Base-by-base conservation (phyloP, 2,888 invertebrate species). In the Antheraea assamensis region DNA sequence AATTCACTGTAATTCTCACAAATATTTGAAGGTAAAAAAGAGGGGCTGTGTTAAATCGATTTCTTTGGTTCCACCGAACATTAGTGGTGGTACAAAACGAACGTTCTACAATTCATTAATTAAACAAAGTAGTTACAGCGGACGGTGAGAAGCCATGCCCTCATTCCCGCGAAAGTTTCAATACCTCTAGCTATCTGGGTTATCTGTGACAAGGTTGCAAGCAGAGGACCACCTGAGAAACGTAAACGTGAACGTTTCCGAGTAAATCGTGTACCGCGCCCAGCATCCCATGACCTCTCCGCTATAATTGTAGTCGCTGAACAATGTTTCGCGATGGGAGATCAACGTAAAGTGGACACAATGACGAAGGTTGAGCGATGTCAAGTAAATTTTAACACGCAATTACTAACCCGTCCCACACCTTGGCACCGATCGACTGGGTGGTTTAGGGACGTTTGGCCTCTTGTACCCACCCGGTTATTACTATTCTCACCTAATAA, bases 321-420 rank as follows among this genome's bases (percentile, higher is more conserved):
- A 76, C 77, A 74, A 76, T 74, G 76, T 76, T 78, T 77, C 77
- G 78, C 79, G 77, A 77, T 76, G 78, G 79, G 81, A 82, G 89
- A 78, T 88, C 88, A 82, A 80, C 78, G 78, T 83, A 83, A 75
- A 80, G 79, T 85, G 88, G 87, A 78, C 80, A 78, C 80, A 80
- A 76, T 76, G 78, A 81, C 82, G 90, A 92, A 92, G 92, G 93
- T 90, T 91, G 89, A 89, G 87, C 86, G 90, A 88, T 89, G 92
- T 92, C 92, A 91, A 91, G 92, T 92, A 90, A 93, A 92, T 90
- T 93, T 92, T 92, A 92, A 91, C 92, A 92, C 92, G 92, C 92
- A 92, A 93, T 93, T 92, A 91, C 90, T 89, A 89, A 87, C 85
- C 85, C 86, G 85, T 76, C 85, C 86, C 89, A 89, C 85, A 88